These are phyloP conservation scores for Lochmaea capreae DNA, from an alignment of 2,888 invertebrate genomes.

Conservation along the genomic window DNA sequence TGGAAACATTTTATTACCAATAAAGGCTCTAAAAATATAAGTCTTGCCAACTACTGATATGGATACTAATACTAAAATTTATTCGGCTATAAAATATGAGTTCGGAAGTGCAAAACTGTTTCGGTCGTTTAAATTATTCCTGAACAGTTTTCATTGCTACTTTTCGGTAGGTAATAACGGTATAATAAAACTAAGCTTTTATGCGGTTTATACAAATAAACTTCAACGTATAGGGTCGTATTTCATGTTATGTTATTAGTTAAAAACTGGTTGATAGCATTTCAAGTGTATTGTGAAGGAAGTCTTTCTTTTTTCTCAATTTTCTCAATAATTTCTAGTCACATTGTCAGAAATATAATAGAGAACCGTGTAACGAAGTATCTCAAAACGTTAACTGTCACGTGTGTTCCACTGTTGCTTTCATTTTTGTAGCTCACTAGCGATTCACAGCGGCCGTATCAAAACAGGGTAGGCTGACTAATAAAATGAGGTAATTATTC, in stretches of 20 bases:
- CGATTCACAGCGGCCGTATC: too few relatives aligned
- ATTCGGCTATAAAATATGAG: slow-evolving; percentile 27
- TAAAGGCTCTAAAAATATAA: slow-evolving; percentile 24
- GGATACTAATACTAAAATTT: slow-evolving; percentile 25
- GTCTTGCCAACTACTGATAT: slow-evolving; percentile 25
- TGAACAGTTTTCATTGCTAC: slow-evolving; percentile 15
- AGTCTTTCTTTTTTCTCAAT: too few relatives aligned
- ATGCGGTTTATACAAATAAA: slow-evolving; percentile 1
- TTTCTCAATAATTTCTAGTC: too few relatives aligned
- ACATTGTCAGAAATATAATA: too few relatives aligned
- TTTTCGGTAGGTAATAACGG: slow-evolving; percentile 20
- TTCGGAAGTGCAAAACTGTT: slow-evolving; percentile 29
- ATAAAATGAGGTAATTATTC: too few relatives aligned
- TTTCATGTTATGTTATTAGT: background rate
- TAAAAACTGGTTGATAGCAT: background rate
- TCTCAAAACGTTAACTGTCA: too few relatives aligned
- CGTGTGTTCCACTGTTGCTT: too few relatives aligned
- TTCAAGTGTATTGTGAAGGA: background rate
- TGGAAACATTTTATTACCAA: slow-evolving; percentile 12
- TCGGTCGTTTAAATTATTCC: slow-evolving; percentile 22
- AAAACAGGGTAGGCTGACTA: too few relatives aligned
- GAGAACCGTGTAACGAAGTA: too few relatives aligned
- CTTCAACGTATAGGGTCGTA: background rate
- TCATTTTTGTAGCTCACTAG: too few relatives aligned
- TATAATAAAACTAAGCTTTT: slow-evolving; percentile 18